Conservation (phyloP, 2,113 vertebrate species). For the Phalacrocorax pelagicus region DNA sequence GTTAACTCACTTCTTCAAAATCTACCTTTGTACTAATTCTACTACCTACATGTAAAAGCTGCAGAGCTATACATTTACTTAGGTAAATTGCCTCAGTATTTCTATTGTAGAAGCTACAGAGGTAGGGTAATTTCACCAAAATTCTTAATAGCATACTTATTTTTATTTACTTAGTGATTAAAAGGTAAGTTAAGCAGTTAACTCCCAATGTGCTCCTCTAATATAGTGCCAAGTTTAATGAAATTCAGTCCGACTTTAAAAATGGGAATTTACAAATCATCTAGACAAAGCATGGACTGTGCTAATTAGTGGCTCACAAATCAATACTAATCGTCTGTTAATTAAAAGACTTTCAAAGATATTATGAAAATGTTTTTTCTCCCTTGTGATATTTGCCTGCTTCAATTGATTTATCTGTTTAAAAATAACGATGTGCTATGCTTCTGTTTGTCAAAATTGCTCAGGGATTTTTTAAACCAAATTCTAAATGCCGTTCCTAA, state of each 20-base stretch:
- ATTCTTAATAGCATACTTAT: not conserved
- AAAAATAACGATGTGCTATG: not conserved
- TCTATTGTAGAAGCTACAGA: not conserved
- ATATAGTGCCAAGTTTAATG: not conserved
- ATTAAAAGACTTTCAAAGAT: not conserved
- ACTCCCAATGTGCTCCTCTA: not conserved
- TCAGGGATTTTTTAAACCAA: not conserved
- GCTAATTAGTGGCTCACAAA: not conserved
- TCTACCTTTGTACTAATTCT: not conserved
- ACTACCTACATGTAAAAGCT: not conserved
- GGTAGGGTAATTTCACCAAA: not conserved
- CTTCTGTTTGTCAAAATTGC: not conserved
- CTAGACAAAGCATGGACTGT: rapidly evolving
- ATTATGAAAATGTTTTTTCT: not conserved
- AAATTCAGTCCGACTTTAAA: not conserved
- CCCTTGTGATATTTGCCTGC: not conserved
- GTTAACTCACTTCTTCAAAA: not conserved
- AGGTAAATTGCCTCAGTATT: not conserved
- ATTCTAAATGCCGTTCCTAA: not conserved
- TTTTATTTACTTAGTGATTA: not conserved
- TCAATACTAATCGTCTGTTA: not conserved
- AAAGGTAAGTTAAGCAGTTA: not conserved
- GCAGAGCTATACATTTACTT: not conserved
- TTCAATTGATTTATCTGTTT: not conserved
- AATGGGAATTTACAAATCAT: not conserved